Base-by-base conservation (phyloP, 2,888 invertebrate genomes). In the Hyalella azteca region DNA sequence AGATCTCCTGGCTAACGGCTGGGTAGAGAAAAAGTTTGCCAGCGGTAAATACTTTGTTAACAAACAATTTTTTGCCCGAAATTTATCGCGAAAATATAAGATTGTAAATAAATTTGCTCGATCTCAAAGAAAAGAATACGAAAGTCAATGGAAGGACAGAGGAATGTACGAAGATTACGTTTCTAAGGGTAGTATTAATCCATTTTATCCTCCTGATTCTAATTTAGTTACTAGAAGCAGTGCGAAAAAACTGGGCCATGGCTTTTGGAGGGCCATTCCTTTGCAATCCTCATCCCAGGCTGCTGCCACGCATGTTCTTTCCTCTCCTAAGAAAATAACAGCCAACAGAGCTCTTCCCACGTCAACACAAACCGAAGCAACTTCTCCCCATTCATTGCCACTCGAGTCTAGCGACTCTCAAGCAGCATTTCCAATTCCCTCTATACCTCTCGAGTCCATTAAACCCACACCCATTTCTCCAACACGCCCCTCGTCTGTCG, bases 131-230 rank as follows among this genome's bases (percentile, higher is more conserved):
- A 66, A 66, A 66, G 66, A 66, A 66, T 36, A 36, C 39, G 66
- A 66, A 66, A 36, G 66, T 15, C 36, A 66, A n/a, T 66, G 66
- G 66, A 66, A 36, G 36, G 66, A 66, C 13, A 66, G 66, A 66
- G 66, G 66, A 36, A 19, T 29, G 39, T 29, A 36, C 22, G 13
- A 7, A 32, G 39, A 36, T 19, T 66, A 5, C 66, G 36, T 66
- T 66, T 66, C 39, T 15, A 36, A 36, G n/a, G 19, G 36, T 19
- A 66, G 36, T 4, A 13, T 66, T 3, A 66, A 15, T 2, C 66
- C 66, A 29, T 54, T 29, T 15, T 22, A 26, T 26, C 29, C 22
- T 29, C 26, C 54, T 7, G 29, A 29, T 11, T 26, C 22, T 26
- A 54, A 54, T 26, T 54, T 54, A 26, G 22, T 26, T 26, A 29